Base-by-base conservation (phyloP, 1,140 invertebrate species). In the Drosophila saltans region DNA sequence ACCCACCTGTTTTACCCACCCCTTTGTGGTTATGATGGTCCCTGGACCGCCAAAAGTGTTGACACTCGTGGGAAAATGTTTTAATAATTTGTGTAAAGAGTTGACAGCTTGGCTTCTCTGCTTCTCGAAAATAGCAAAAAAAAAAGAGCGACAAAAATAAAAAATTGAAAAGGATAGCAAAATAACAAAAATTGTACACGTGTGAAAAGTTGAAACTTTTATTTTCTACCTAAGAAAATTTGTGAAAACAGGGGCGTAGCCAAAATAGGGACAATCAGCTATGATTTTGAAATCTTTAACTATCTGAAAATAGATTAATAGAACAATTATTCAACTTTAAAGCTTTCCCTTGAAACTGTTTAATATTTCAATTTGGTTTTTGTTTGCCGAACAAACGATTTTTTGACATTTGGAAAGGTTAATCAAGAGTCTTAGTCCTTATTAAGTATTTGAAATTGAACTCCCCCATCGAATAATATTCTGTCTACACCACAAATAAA, bases 81-180 rank as follows among this genome's bases (percentile, higher is more conserved):
- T 89, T 89, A 89, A 89, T 89, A 89, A 89, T 89, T 89, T 78
- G 84, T 81, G 78, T 69, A 89, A 89, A 90, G 84, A 84, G 84
- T 89, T 89, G 84, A 89, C 84, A 89, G 78, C 69, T 26, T 72
- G 63, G 57, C 45, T 52, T 26, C 21, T 21, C 21, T 21, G 7
- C 21, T 41, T 10, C 45, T 7, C 64, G 57, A 8, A 41, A 74
- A 40, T 66, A 69, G 28, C 2, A 30, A 30, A 30, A 30, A 30
- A 30, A 30, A 30, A 30, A 30, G 4, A 30, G 28, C 2, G 39
- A 48, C 63, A 33, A 43, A 36, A 59, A 39, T 68, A 65, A 33
- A 72, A 66, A 58, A 40, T 11, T 36, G 60, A 39, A 52, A 7
- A 52, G 11, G 4, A 43, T 43, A 26, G 45, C 2, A 48, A 24